Evolutionary conservation across 2,888 invertebrate genomes (phyloP).

Genomic region (Tinea trinotella): DNA sequence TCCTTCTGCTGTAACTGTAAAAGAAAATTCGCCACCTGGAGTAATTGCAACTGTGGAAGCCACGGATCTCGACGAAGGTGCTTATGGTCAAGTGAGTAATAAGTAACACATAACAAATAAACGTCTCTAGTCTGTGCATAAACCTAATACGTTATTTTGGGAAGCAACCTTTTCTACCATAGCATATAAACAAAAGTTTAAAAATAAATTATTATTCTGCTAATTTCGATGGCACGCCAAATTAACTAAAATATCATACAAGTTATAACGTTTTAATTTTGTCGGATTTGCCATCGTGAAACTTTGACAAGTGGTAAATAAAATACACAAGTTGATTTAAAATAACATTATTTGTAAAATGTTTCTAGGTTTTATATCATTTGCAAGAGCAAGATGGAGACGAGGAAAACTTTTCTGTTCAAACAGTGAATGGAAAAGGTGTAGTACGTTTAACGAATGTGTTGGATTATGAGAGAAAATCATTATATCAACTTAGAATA

Average conservation of each 20-base stretch:
- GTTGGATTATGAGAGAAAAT: constrained; percentile 90
- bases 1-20: constrained; percentile 84
- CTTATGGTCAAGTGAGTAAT: constrained; percentile 85
- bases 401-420: constrained; percentile 82
- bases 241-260: too few species aligned
- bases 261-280: too few species aligned
- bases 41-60: constrained; percentile 87
- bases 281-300: too few species aligned
- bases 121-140: too few species aligned
- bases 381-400: constrained; percentile 87
- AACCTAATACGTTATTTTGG: too few species aligned
- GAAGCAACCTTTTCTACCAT: too few species aligned
- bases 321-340: too few species aligned
- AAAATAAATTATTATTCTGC: too few species aligned
- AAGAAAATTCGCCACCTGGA: constrained; percentile 84
- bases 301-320: too few species aligned
- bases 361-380: constrained; percentile 81
- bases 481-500: constrained; percentile 86
- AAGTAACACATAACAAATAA: too few species aligned
- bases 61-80: constrained; percentile 90
- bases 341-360: not conserved
- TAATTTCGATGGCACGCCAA: too few species aligned
- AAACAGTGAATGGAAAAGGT: constrained; percentile 89
- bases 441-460: constrained; percentile 81
- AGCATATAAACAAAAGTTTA: too few species aligned